Conservation (phyloP, 2,888 invertebrate genomes). For the Lochmaea capreae region DNA sequence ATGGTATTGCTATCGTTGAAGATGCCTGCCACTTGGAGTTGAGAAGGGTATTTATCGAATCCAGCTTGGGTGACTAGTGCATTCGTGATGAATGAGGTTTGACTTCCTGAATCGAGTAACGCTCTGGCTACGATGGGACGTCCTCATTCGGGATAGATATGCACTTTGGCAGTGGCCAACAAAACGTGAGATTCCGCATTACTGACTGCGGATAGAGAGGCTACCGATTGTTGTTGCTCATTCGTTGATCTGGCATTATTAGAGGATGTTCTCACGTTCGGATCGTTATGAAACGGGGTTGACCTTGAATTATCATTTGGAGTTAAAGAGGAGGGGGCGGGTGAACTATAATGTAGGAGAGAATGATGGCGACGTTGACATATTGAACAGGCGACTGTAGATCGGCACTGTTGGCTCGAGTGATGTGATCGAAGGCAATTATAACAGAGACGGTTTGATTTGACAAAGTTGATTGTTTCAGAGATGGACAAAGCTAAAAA, state of each 20-base stretch:
- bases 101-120: constrained; percentile 1
- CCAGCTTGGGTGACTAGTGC: not conserved
- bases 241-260: not conserved
- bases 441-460: constrained; percentile 3
- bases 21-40: not conserved
- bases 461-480: not conserved
- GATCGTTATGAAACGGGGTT: not conserved
- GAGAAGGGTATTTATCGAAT: not conserved
- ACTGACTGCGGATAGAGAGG: not conserved
- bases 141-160: no score
- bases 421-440: not conserved
- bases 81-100: not conserved
- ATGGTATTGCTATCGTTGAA: not conserved
- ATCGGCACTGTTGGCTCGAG: not conserved
- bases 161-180: no score
- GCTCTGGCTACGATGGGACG: constrained; percentile 6
- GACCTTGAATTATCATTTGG: not conserved
- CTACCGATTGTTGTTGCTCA: not conserved
- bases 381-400: constrained; percentile 5
- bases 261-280: not conserved
- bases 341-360: not conserved
- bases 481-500: not conserved
- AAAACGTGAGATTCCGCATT: no score
- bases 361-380: constrained; percentile 8
- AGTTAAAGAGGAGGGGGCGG: not conserved